Percentiles rank a stretch among this genome's conserved stretches.
Evolutionary conservation across 2,797 vertebrate species (phyloP).

Genomic region (Falco berigora): DNA sequence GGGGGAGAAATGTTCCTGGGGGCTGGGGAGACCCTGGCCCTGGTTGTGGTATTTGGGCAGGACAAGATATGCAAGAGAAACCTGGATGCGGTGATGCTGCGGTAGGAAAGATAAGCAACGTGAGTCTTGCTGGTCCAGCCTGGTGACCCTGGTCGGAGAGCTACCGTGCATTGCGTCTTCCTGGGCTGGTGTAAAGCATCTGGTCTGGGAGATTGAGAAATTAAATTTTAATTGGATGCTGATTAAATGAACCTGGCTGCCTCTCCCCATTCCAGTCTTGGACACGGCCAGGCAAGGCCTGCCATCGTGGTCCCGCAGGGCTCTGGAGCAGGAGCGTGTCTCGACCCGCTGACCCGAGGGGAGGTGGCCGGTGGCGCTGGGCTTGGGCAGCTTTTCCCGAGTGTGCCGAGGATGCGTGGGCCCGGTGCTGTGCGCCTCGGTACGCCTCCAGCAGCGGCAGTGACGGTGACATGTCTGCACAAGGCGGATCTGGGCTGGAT

Average conservation of each 20-base stretch:
- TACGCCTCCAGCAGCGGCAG: too few species aligned
- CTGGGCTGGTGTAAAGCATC: background rate
- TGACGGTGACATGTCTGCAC: fast-evolving
- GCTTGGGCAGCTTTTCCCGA: background rate
- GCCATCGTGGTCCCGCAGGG: background rate
- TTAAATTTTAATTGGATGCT: background rate
- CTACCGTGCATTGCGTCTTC: background rate
- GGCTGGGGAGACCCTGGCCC: background rate
- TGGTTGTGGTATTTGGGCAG: background rate
- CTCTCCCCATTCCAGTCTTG: background rate
- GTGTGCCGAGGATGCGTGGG: fast-evolving
- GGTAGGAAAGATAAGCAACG: background rate
- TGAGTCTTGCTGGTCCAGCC: background rate
- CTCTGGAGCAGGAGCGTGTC: background rate
- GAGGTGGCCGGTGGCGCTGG: too few species aligned
- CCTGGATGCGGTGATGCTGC: background rate
- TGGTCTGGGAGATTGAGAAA: background rate
- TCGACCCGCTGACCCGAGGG: too few species aligned
- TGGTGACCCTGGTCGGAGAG: background rate
- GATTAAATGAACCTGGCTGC: background rate
- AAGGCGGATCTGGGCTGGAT: background rate
- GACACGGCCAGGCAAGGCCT: background rate
- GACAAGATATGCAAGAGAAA: background rate
- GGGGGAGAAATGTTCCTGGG: background rate
- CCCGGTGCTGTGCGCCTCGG: background rate